Conservation (phyloP, 2,113 vertebrate species). For the Lampris megalopsis region DNA sequence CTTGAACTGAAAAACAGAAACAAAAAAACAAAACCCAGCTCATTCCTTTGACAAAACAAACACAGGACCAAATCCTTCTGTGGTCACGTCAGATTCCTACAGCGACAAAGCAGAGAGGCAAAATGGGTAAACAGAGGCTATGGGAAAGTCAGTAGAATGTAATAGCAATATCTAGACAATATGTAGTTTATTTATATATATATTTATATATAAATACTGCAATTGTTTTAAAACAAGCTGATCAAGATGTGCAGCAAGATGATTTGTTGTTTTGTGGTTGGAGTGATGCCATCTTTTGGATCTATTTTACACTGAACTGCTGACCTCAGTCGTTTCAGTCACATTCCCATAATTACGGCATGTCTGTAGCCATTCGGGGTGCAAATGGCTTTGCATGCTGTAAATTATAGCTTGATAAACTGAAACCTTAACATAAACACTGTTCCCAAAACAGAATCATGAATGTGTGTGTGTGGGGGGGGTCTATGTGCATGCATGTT, state of each 20-base stretch:
- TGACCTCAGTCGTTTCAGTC: slow-evolving; percentile 26
- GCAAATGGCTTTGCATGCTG: slow-evolving; percentile 15
- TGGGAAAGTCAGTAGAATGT: no score
- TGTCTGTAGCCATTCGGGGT: slow-evolving; percentile 28
- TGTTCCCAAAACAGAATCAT: background rate
- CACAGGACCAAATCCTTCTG: no score
- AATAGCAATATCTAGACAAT: no score
- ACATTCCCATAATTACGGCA: slow-evolving; percentile 50
- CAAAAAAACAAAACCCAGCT: background rate
- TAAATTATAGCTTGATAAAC: slow-evolving; percentile 24
- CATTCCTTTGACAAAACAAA: no score
- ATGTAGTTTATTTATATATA: no score
- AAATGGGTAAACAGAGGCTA: no score
- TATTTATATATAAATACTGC: no score
- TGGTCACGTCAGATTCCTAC: no score
- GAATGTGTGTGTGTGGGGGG: background rate
- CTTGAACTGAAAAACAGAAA: slow-evolving; percentile 1
- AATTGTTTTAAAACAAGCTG: no score
- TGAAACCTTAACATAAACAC: background rate
- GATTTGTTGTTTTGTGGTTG: slow-evolving; percentile 4
- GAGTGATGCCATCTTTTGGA: slow-evolving; percentile 7
- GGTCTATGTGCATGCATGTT: background rate
- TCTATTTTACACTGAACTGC: slow-evolving; percentile 6
- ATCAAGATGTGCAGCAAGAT: no score
- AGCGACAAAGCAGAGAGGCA: no score